Evolutionary conservation across 2,113 vertebrate species (phyloP).

Genomic region (Ochotona princeps): DNA sequence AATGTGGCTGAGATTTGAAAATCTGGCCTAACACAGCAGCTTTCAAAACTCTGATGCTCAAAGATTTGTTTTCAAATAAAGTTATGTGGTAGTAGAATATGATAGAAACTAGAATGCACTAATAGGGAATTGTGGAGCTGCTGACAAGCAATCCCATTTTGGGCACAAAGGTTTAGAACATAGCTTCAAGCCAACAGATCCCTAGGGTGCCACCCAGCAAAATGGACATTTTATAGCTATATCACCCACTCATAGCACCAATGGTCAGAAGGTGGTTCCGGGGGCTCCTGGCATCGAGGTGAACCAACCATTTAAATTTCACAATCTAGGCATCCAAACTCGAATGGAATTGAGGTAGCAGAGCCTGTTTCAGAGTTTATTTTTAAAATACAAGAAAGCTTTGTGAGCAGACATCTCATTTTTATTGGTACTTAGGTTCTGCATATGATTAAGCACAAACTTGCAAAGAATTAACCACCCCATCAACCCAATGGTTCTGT

Average conservation of each 20-base stretch:
- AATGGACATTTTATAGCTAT: neutral
- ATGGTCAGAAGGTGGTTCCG: conserved; percentile 9
- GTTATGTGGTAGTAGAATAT: neutral
- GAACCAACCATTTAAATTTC: conserved; percentile 55
- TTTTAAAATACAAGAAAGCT: conserved; percentile 66
- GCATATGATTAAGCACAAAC: conserved; percentile 83
- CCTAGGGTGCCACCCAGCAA: neutral
- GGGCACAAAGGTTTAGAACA: neutral
- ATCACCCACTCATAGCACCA: conserved; percentile 42
- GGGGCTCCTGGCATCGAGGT: neutral
- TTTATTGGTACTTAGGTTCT: conserved; percentile 65
- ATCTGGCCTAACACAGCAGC: neutral
- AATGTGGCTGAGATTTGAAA: conserved; percentile 26
- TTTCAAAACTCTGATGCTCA: conserved; percentile 39
- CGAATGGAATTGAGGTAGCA: conserved; percentile 5
- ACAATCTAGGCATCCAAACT: conserved; percentile 23
- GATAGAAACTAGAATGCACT: neutral
- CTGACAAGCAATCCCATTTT: conserved; percentile 6
- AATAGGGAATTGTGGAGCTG: conserved; percentile 6
- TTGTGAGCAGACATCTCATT: conserved; percentile 62
- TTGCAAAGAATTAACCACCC: conserved; percentile 79
- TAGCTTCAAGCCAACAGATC: conserved; percentile 34
- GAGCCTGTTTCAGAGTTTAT: conserved; percentile 34
- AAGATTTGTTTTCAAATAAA: conserved; percentile 54
- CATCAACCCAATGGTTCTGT: conserved; percentile 82